Percentiles rank a stretch among this genome's conserved stretches.
Conservation (phyloP, 2,113 vertebrate genomes). For the Gallinago undulata region DNA sequence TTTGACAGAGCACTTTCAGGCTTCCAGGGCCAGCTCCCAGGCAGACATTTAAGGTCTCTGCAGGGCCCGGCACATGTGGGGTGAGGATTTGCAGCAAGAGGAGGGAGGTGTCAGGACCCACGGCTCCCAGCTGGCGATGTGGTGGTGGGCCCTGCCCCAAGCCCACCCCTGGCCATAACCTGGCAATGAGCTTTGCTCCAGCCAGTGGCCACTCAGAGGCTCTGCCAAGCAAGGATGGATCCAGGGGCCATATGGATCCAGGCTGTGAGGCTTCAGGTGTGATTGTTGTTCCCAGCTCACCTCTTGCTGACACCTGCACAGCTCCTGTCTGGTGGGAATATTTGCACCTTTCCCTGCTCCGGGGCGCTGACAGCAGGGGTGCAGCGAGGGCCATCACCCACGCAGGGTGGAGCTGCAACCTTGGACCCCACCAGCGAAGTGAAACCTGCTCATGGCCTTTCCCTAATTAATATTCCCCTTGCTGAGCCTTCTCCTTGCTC, state of each 20-base stretch:
- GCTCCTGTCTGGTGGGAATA: background rate
- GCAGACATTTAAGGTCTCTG: fast-evolving
- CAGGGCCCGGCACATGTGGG: background rate
- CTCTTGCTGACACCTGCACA: background rate
- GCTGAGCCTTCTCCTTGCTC: background rate
- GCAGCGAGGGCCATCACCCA: background rate
- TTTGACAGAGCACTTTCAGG: background rate
- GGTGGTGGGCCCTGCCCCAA: background rate
- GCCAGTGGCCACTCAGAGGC: fast-evolving
- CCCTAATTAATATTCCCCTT: background rate
- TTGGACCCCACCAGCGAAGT: background rate
- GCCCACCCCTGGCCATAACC: background rate
- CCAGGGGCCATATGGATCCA: background rate
- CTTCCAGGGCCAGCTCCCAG: background rate
- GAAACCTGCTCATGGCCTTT: background rate
- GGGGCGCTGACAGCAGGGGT: background rate
- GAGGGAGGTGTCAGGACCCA: fast-evolving
- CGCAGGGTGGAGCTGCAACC: background rate
- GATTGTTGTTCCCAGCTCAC: background rate
- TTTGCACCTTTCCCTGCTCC: background rate
- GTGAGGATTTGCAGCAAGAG: background rate
- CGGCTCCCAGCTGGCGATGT: fast-evolving
- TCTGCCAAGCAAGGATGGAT: background rate
- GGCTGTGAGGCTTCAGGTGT: background rate
- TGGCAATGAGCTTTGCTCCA: fast-evolving